A percentile compares a stretch with the other conserved stretches of the same genome.
Conservation (phyloP, 1,140 invertebrate genomes). For the Drosophila auraria region DNA sequence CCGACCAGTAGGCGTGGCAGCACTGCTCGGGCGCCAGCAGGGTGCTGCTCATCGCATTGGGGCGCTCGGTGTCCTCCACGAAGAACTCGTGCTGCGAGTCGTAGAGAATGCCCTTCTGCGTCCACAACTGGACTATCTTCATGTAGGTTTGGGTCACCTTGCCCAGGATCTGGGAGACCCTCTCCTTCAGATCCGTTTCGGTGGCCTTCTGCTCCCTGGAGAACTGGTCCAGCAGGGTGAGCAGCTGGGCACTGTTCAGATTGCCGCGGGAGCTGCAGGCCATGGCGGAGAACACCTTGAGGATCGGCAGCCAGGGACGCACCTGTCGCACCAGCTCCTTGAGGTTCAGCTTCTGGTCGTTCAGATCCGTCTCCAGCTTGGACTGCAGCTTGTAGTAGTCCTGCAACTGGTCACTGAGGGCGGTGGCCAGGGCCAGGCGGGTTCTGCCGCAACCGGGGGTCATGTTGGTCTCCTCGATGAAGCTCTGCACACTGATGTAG, state of each 20-base stretch:
- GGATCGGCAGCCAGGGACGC: constrained; percentile 54
- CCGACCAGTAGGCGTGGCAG: constrained; percentile 57
- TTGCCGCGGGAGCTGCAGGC: constrained; percentile 15
- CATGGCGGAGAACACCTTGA: constrained; percentile 39
- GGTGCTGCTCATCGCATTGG: constrained; percentile 52
- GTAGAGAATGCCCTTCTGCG: constrained; percentile 61
- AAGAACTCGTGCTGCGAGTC: constrained; percentile 60
- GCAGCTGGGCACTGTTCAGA: constrained; percentile 41
- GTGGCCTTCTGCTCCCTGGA: constrained; percentile 24
- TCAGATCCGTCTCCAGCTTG: constrained; percentile 48
- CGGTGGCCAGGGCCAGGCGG: constrained; percentile 35
- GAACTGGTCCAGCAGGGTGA: constrained; percentile 47
- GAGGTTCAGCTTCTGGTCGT: constrained; percentile 33
- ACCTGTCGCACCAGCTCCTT: constrained; percentile 55
- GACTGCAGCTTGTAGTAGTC: constrained; percentile 60
- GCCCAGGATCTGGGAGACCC: constrained; percentile 16
- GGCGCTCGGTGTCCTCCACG: constrained; percentile 50
- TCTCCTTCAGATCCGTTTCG: constrained; percentile 13
- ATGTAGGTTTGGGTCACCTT: constrained; percentile 50
- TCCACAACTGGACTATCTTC: constrained; percentile 74
- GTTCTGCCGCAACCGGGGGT: constrained; percentile 10
- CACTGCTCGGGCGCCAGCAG: constrained; percentile 56
- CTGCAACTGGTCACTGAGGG: constrained; percentile 31
- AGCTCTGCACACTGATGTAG: constrained; percentile 65
- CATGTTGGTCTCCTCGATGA: constrained; percentile 61